These are phyloP conservation scores for Nothobranchius furzeri DNA, from an alignment of 2,113 vertebrate species.

Conservation along the genomic window DNA sequence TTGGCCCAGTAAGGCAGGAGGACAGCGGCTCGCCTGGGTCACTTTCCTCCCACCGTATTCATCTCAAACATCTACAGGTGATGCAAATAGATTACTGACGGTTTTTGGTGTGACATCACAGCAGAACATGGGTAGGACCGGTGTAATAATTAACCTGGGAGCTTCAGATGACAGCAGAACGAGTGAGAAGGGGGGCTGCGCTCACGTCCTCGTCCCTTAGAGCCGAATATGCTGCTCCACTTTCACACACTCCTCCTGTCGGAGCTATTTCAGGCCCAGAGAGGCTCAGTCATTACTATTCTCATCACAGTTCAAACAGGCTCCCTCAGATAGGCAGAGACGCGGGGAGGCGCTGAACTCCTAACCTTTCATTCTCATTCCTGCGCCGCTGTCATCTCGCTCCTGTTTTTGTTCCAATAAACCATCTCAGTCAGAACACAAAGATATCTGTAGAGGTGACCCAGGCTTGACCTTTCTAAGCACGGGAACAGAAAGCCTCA, in stretches of 20 bases:
- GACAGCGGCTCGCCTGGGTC: slow-evolving; percentile 21
- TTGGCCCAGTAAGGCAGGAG: slow-evolving; percentile 42
- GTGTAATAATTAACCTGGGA: slow-evolving; percentile 21
- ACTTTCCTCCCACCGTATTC: background rate
- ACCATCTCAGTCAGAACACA: slow-evolving; percentile 56
- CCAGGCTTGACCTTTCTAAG: slow-evolving; percentile 52
- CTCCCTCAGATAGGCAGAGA: slow-evolving; percentile 39
- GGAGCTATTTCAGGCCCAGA: slow-evolving; percentile 35
- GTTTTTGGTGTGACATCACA: background rate
- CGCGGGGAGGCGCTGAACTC: slow-evolving; percentile 39
- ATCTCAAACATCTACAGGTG: background rate
- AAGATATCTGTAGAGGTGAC: slow-evolving; percentile 41
- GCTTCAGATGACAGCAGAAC: slow-evolving; percentile 15
- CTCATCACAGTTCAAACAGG: slow-evolving; percentile 54
- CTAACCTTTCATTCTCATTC: slow-evolving; percentile 51
- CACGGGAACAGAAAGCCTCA: slow-evolving; percentile 20
- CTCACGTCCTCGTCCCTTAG: slow-evolving; percentile 1
- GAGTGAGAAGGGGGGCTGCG: slow-evolving; percentile 4
- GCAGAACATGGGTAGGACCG: background rate
- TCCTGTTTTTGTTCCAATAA: slow-evolving; percentile 51
- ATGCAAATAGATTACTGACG: background rate
- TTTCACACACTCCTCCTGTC: slow-evolving; percentile 36
- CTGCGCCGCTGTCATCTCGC: slow-evolving; percentile 35
- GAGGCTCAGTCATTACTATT: slow-evolving; percentile 59
- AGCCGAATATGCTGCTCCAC: slow-evolving; percentile 41